Base-by-base conservation (phyloP, 2,888 invertebrate species). In the Hartigia nigra region DNA sequence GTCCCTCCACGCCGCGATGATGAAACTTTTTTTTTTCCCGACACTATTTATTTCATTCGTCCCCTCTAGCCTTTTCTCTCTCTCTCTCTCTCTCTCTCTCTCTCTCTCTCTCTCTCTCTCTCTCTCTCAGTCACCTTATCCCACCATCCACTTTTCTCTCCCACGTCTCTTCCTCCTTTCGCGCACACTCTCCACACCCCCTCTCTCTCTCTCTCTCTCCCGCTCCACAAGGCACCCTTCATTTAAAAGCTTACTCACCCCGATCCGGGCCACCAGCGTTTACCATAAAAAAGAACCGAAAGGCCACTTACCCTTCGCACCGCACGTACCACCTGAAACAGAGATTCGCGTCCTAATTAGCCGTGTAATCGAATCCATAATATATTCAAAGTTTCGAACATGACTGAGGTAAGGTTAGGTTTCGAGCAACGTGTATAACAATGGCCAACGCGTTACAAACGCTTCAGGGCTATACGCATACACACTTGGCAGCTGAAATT, bases 251-350 rank as follows among this genome's bases (percentile, higher is more conserved):
- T 85, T 83, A 84, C 82, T 86, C 84, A 86, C 76, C 82, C 55
- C 84, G 79, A 72, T 9, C 12, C 32, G 12, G 72, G 31, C 81
- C 76, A 77, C 39, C 11, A 79, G 81, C 79, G 81, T 78, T 76
- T 80, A 81, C 77, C 78, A 83, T 82, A 82, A 84, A 83, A 85
- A 84, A 78, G 80, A 80, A 77, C 78, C 78, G 81, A 84, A 86
- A 81, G 84, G 79, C 74, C 85, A 86, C 85, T 86, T 83, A 86
- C 82, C 81, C 79, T 75, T 80, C 80, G 75, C 76, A 79, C 82
- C 80, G 80, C 83, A 5, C 81, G 82, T 5, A 78, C 81, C 81
- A 84, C 84, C 86, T 87, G 85, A 81, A 86, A 86, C 86, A 83
- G 81, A 87, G 86, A 86, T 55, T 83, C 76, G 80, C 76, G 80